Percentiles rank a stretch among this genome's conserved stretches.
phyloP scores from a whole-genome alignment of 2,113 vertebrate genomes.

The Lagopus muta region DNA sequence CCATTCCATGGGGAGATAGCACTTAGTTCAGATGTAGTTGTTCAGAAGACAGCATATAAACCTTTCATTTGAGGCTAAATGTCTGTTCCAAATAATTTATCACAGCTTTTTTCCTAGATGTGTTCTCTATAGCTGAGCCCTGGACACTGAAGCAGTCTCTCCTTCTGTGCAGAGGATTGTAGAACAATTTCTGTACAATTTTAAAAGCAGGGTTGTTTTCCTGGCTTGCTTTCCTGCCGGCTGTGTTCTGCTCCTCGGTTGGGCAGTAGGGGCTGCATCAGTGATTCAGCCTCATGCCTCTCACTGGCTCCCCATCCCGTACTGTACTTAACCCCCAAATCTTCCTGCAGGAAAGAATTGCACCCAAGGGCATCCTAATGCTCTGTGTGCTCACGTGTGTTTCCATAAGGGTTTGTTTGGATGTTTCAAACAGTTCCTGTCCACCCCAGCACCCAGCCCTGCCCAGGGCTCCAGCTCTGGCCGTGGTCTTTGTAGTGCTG shows the following conservation, averaged over 20 bases:
- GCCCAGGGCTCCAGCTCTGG: no score
- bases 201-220: neutral
- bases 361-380: neutral
- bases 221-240: neutral
- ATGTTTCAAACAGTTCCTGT: neutral
- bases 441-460: fast-evolving
- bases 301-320: neutral
- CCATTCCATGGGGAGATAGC: neutral
- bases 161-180: neutral
- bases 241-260: fast-evolving
- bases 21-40: neutral
- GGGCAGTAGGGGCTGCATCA: fast-evolving
- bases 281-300: neutral
- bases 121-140: neutral
- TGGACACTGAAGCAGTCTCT: neutral
- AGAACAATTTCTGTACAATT: neutral
- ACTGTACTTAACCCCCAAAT: neutral
- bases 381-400: fast-evolving
- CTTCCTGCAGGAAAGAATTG: neutral
- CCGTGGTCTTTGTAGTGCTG: no score
- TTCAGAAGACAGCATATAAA: neutral
- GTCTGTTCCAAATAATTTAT: neutral
- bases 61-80: neutral
- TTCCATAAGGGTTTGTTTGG: neutral
- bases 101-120: neutral